Percentiles rank a stretch among this genome's conserved stretches.
phyloP scores from a whole-genome alignment of 2,888 invertebrate species.

The Diaphora mendica region DNA sequence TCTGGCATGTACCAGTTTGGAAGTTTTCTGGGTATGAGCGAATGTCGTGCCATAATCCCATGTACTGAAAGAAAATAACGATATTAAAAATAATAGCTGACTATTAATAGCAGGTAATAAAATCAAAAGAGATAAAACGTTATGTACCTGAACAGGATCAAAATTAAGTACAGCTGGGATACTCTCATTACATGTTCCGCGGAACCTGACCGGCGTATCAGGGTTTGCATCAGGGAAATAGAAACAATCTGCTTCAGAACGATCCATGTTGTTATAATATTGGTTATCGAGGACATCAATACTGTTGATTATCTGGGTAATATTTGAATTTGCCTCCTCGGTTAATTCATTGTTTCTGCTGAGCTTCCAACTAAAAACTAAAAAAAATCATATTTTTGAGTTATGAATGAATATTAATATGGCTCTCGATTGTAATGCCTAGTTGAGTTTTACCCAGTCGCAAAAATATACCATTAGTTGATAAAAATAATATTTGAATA shows the following conservation, averaged over 20 bases:
- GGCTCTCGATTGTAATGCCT: neutral
- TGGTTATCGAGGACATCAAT: conserved; percentile 61
- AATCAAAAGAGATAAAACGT: neutral
- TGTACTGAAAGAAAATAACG: conserved; percentile 52
- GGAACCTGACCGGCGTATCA: conserved; percentile 35
- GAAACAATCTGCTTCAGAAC: neutral
- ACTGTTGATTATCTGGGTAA: conserved; percentile 53
- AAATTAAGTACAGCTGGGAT: conserved; percentile 36
- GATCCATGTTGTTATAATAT: neutral
- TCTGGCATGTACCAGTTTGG: conserved; percentile 68
- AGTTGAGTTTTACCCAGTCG: too few relatives aligned
- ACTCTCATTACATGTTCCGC: conserved; percentile 38
- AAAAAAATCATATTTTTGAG: conserved; percentile 6
- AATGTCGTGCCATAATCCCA: conserved; percentile 70
- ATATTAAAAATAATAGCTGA: neutral
- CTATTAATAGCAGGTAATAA: neutral
- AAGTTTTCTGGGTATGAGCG: conserved; percentile 62
- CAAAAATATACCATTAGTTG: too few relatives aligned
- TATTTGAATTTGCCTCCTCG: conserved; percentile 46
- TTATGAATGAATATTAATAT: neutral
- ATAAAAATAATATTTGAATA: too few relatives aligned
- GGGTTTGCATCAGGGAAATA: conserved; percentile 35
- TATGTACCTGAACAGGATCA: conserved; percentile 1
- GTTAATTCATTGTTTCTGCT: conserved; percentile 60
- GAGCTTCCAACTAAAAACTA: conserved; percentile 78